Percentiles rank a stretch among this genome's conserved stretches.
phyloP scores from a whole-genome alignment of 2,797 vertebrate genomes.

The Mormyrops boulengeri region DNA sequence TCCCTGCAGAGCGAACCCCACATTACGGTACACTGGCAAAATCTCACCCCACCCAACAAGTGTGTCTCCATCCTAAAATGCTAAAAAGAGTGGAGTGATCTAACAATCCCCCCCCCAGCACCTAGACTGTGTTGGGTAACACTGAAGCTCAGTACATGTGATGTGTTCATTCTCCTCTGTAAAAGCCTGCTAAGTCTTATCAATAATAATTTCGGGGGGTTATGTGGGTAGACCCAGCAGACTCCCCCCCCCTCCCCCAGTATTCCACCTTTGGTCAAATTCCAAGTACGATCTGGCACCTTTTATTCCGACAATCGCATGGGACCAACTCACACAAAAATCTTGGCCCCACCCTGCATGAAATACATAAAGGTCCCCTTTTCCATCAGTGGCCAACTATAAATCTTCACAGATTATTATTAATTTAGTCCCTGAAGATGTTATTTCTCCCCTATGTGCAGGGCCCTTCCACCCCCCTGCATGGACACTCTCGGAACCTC shows the following conservation, averaged over 20 bases:
- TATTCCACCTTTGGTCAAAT: background rate
- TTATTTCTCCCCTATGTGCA: background rate
- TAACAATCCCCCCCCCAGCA: background rate
- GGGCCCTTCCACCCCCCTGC: background rate
- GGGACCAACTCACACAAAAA: background rate
- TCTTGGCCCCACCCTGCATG: background rate
- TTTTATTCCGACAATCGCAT: background rate
- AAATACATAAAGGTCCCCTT: background rate
- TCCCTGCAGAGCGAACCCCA: slow-evolving; percentile 24
- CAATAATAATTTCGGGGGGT: background rate
- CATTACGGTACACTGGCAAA: slow-evolving; percentile 21
- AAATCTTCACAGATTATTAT: background rate
- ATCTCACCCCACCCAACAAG: background rate
- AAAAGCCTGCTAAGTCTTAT: background rate
- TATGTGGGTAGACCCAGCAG: background rate
- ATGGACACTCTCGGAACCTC: background rate
- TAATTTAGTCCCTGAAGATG: background rate
- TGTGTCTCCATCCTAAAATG: slow-evolving; percentile 30
- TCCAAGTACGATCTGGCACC: background rate
- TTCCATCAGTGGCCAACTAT: background rate
- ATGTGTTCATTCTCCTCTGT: slow-evolving; percentile 16
- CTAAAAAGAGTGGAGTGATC: background rate
- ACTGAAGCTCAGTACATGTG: slow-evolving; percentile 28
- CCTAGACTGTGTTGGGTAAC: background rate
- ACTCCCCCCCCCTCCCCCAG: background rate